Base-by-base conservation (phyloP, 2,113 vertebrate genomes). In the Dicerorhinus sumatrensis region DNA sequence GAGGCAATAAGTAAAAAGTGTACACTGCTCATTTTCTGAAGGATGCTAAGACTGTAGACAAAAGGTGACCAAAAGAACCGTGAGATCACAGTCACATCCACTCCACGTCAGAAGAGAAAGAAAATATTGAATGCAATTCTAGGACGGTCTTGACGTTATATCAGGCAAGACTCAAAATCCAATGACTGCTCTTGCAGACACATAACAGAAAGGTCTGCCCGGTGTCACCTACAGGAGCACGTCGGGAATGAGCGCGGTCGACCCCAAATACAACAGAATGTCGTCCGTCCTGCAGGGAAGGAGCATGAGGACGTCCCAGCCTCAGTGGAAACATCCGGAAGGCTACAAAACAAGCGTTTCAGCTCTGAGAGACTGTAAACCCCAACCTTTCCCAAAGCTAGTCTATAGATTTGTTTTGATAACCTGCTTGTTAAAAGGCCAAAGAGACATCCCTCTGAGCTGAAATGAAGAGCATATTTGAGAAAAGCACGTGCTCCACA, bases 111-210 rank as follows among this genome's bases (percentile, higher is more conserved):
- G 84, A 60, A 82, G 81, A 80, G 12, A 83, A 82, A 95, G 86
- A 96, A 81, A 62, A 56, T 8, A 60, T 27, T 54, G 36, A 72
- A 42, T 16, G 48, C 46, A 63, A 63, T 46, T 92, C 62, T 76
- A 21, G 63, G n/a, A 75, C 46, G 33, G 33, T 39, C 76, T 80
- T 67, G 65, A 89, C 18, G 33, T 54, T 56, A 14, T 29, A 62
- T 67, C 42, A 93, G 70, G 65, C 46, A 94, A 70, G n/a, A 80
- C 29, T 65, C 18, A 77, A 89, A 92, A 77, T 87, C 84, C 87
- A 93, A 81, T 42, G n/a, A 58, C 42, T 83, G 46, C 23, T 21
- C 88, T 46, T 46, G 42, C 12, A 88, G 60, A 8, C 42, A 72
- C 21, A 10, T 36, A 84, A 69, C 6, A 81, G 91, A 51, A 76